Evolutionary conservation across 2,797 vertebrate species (phyloP), one percentile per base, ranked within the genome.

Genomic region (Serranus cabrilla): DNA sequence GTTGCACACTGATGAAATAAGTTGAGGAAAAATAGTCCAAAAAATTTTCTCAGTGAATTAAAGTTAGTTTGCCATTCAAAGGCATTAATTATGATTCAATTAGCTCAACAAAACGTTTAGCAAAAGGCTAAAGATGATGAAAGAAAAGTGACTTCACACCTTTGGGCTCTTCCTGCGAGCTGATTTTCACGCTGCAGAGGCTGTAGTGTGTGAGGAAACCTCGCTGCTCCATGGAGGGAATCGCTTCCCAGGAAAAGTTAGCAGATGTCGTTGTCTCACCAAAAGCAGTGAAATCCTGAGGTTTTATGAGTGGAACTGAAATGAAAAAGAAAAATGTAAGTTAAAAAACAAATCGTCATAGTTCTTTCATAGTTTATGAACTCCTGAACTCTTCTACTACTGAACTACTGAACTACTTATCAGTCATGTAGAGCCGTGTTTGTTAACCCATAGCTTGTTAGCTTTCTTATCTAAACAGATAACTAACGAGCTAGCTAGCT

Each of bases 201-300:
- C 20, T 61, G 74, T 93, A 94, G 81, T 91, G 78, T 46, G 78
- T 93, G 43, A 94, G 78, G 70, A 91, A 87, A 62, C 93, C 92
- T 65, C 1, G 75, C 64, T 58, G 91, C 49, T 89, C 47, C 34
- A 0, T 46, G 8, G 37, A 11, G n/a, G 91, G 66, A 52, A 94
- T 90, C 0, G 60, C 52, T 54, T 69, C 80, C 94, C 94, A 95
- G 14, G 82, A 90, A 51, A 94, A 47, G 14, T 37, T 2, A 1
- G n/a, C 79, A 14, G 91, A 92, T 31, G 0, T 76, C 2, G 82
- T 14, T 12, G 75, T 87, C 69, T 83, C 59, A 27, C 5, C 10
- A 2, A 25, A 27, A 68, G 20, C 1, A 2, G 0, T 51, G 1
- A 93, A 62, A 3, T 82, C 43, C 46, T 42, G 60, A 59, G 94